Evolutionary conservation across 2,113 vertebrate genomes (phyloP).

Genomic region (Carettochelys insculpta): DNA sequence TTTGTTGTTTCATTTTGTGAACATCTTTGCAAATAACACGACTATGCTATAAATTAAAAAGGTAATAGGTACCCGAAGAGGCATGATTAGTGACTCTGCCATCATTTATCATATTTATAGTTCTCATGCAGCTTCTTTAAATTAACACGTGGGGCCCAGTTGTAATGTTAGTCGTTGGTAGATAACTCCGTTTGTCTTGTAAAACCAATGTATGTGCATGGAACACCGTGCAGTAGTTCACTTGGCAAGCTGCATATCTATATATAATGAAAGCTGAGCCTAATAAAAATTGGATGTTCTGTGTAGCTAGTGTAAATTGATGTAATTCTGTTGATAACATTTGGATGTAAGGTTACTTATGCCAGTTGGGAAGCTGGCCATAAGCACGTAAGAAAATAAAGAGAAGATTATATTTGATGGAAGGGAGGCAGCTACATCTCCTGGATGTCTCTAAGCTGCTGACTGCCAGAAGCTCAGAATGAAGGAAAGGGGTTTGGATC

Average conservation of each 20-base stretch:
- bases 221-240: background rate
- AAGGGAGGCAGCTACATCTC: background rate
- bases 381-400: background rate
- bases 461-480: background rate
- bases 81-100: background rate
- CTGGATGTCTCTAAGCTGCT: background rate
- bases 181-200: background rate
- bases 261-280: background rate
- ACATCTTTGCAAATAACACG: background rate
- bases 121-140: background rate
- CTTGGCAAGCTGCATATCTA: background rate
- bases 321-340: background rate
- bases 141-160: background rate
- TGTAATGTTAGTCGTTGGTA: accelerated
- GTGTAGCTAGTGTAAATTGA: background rate
- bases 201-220: background rate
- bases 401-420: background rate
- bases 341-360: background rate
- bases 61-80: background rate
- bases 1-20: background rate
- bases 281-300: background rate
- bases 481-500: background rate
- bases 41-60: background rate
- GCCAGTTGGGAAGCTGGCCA: background rate
- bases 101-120: background rate